Evolutionary conservation across 1,140 invertebrate genomes (phyloP), one percentile per base, ranked within the genome.

Genomic region (Dolichoris vasculosae): DNA sequence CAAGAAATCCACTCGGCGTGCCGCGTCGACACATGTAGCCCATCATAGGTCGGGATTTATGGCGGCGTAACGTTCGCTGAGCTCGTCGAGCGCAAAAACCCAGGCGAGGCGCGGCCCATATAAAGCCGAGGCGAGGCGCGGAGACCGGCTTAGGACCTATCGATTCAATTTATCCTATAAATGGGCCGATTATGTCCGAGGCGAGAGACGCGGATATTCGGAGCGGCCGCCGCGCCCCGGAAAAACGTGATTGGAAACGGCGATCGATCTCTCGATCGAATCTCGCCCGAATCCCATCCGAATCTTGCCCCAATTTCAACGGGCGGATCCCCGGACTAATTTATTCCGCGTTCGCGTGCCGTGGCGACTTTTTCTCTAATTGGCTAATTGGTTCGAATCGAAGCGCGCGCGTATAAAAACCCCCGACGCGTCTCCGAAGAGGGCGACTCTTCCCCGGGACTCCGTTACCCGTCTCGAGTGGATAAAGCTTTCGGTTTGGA

Each of bases 11-110:
- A 89, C 88, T 89, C 89, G 90, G 51, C 90, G 90, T 17, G 64
- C 83, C 75, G 83, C 89, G 88, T 90, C 90, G 89, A 91, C 91
- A 91, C 91, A 91, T 92, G 91, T 92, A 91, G 89, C 89, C 89
- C 91, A 91, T 92, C 91, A 92, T 91, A 91, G 91, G 88, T 81
- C 88, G 86, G 88, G 90, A 92, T 91, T 92, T 92, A 92, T 90
- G 88, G 86, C 67, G 86, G 86, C 86, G 88, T 89, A 90, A 91
- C 88, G 87, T 75, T 71, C 67, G 43, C 80, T 30, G 40, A 4
- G 17, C 1, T 3, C 20, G 38, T 8, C 38, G 8, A 6, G 46
- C 0, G 82, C 51, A 80, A 78, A 80, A 76, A 84, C 30, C 64
- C 9, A 23, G 30, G 48, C 48, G 38, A 30, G 32, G 81, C 55